Conservation (phyloP, 2,113 vertebrate genomes). For the Hepsetus odoe region DNA sequence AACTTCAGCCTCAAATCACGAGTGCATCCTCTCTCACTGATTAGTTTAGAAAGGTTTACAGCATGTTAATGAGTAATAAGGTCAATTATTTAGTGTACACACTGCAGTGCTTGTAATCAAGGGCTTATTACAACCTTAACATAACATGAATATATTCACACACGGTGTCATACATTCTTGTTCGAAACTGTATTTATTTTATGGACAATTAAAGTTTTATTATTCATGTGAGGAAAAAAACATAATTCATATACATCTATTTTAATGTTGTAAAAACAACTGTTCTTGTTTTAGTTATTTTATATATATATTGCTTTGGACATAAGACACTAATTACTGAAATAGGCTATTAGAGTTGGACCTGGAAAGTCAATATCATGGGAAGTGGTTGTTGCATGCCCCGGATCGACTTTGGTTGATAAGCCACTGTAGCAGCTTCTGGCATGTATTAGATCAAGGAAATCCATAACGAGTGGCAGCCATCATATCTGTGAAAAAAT, state of each 20-base stretch:
- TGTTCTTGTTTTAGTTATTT: no score
- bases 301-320: no score
- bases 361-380: conserved; percentile 37
- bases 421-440: conserved; percentile 27
- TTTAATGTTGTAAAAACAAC: no score
- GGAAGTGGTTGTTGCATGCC: conserved; percentile 11
- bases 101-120: not conserved
- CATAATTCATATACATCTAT: no score
- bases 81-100: conserved; percentile 12
- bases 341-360: no score
- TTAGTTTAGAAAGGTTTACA: not conserved
- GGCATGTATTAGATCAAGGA: conserved; percentile 15
- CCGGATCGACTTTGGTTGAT: conserved; percentile 8
- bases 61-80: conserved; percentile 8
- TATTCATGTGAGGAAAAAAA: no score
- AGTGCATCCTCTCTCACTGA: not conserved
- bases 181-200: no score
- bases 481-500: conserved; percentile 3
- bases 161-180: no score
- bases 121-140: not conserved
- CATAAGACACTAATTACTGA: no score
- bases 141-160: not conserved
- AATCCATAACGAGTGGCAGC: conserved; percentile 19
- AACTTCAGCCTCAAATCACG: not conserved
- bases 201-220: no score